phyloP scores from a whole-genome alignment of 2,888 invertebrate genomes.

The Coremacera marginata region DNA sequence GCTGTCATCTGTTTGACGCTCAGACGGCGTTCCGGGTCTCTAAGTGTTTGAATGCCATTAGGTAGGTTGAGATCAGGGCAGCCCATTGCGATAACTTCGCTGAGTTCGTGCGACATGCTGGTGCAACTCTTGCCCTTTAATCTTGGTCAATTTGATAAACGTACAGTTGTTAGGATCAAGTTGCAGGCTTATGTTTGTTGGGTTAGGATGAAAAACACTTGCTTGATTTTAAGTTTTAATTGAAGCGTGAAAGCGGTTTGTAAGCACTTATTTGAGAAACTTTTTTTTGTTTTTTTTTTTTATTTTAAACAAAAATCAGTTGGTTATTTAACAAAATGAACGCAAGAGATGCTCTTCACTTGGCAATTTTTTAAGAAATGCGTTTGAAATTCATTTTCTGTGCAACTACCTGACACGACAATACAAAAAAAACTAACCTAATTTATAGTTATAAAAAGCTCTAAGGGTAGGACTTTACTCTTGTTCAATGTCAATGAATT shows the following conservation, averaged over 20 bases:
- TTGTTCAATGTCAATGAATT: constrained; percentile 38
- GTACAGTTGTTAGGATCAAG: background rate
- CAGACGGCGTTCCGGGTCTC: constrained; percentile 60
- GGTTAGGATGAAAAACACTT: background rate
- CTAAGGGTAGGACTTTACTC: background rate
- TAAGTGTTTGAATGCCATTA: constrained; percentile 48
- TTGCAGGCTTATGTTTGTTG: background rate
- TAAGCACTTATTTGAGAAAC: no score
- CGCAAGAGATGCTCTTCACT: constrained; percentile 43
- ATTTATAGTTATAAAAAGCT: constrained; percentile 6
- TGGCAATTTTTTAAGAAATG: constrained; percentile 48
- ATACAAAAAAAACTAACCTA: background rate
- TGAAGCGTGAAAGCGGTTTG: no score
- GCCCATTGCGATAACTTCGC: constrained; percentile 64
- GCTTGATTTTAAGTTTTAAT: background rate
- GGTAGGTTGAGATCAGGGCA: constrained; percentile 58
- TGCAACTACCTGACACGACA: background rate
- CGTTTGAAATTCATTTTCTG: constrained; percentile 34
- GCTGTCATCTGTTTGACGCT: constrained; percentile 66
- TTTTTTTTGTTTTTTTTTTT: no score
- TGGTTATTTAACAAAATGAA: constrained; percentile 45
- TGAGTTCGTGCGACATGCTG: constrained; percentile 63
- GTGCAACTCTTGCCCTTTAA: background rate
- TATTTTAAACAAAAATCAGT: background rate
- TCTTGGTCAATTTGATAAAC: background rate